Evolutionary conservation across 2,113 vertebrate genomes (phyloP).

Genomic region (Xyrauchen texanus): DNA sequence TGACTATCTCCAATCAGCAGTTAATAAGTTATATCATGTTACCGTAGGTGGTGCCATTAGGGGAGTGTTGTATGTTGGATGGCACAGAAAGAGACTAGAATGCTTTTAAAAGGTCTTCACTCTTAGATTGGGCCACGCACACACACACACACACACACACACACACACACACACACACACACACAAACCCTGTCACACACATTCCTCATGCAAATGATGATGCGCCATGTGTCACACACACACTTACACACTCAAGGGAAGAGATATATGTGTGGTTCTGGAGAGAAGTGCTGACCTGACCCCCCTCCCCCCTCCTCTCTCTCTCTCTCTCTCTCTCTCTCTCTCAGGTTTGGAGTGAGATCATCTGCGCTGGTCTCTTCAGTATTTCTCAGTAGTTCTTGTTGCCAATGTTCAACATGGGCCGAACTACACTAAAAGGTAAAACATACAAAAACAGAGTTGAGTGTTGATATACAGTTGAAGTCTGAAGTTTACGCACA

Average conservation of each 20-base stretch:
- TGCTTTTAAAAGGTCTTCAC: too few relatives aligned
- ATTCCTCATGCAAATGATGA: neutral
- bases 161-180: too few relatives aligned
- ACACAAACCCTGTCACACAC: too few relatives aligned
- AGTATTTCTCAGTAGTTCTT: constrained; percentile 16
- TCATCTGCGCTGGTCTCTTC: neutral
- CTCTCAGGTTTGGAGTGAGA: constrained; percentile 32
- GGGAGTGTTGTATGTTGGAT: too few relatives aligned
- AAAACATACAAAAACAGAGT: constrained; percentile 17
- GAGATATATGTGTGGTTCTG: neutral
- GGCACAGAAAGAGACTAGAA: too few relatives aligned
- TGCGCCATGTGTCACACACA: neutral
- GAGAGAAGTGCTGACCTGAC: neutral
- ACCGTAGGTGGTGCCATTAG: too few relatives aligned
- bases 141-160: too few relatives aligned
- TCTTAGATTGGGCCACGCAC: neutral
- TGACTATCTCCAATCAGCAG: too few relatives aligned
- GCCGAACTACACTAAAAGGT: constrained; percentile 75
- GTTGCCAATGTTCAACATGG: constrained; percentile 67
- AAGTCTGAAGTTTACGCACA: too few relatives aligned
- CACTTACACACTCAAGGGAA: neutral
- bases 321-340: constrained; percentile 4
- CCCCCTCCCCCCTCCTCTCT: neutral
- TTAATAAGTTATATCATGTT: too few relatives aligned
- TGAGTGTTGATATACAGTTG: too few relatives aligned